Conservation (phyloP, 2,888 invertebrate genomes). For the Rhagonycha lutea region DNA sequence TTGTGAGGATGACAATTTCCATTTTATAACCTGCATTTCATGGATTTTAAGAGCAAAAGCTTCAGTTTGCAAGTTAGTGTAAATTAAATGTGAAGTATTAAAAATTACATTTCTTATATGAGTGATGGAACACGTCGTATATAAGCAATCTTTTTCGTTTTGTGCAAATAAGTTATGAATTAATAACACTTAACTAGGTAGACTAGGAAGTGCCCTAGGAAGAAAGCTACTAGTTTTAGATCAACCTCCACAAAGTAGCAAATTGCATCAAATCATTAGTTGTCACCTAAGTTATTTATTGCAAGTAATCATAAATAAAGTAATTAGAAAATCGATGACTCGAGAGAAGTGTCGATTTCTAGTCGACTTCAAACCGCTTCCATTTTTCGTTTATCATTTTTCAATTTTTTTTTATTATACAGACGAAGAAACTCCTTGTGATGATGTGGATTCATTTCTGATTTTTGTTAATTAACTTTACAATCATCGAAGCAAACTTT, state of each 20-base stretch:
- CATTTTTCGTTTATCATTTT: background rate
- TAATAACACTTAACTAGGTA: constrained; percentile 14
- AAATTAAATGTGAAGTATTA: background rate
- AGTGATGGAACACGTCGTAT: constrained; percentile 23
- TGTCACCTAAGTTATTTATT: background rate
- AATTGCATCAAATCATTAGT: constrained; percentile 9
- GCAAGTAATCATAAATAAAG: background rate
- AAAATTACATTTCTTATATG: constrained; percentile 9
- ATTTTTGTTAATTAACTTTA: background rate
- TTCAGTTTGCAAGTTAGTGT: no score
- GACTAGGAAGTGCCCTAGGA: constrained; percentile 14
- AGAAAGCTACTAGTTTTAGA: constrained; percentile 13
- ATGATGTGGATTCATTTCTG: background rate
- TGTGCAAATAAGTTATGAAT: constrained; percentile 26
- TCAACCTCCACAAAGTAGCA: constrained; percentile 8
- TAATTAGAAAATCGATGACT: background rate
- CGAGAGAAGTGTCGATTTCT: background rate
- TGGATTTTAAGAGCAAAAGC: no score
- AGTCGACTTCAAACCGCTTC: background rate
- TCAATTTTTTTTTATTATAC: background rate
- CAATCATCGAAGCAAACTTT: background rate
- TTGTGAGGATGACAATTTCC: no score
- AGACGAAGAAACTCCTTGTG: no score
- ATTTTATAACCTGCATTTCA: no score
- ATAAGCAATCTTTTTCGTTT: constrained; percentile 14